Conservation (phyloP, 2,888 invertebrate species). For the Microctonus aethiopoides region DNA sequence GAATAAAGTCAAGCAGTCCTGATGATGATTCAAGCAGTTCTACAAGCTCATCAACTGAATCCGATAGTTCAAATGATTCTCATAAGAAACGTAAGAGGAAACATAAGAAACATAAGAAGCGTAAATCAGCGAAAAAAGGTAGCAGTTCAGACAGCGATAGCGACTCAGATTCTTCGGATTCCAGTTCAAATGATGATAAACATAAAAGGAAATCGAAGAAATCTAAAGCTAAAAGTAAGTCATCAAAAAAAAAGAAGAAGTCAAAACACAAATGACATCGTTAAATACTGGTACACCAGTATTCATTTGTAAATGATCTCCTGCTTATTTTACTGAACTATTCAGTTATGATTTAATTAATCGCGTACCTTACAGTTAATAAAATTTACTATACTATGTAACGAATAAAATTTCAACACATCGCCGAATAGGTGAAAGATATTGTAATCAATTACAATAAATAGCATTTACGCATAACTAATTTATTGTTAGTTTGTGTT, state of each 20-base stretch:
- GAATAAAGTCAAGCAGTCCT: conserved; percentile 69
- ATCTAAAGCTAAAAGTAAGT: conserved; percentile 77
- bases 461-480: background rate
- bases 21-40: conserved; percentile 69
- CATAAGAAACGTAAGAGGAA: conserved; percentile 72
- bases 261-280: conserved; percentile 70
- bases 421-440: background rate
- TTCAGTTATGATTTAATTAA: background rate
- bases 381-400: background rate
- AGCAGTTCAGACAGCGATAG: conserved; percentile 74
- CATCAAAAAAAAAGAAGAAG: conserved; percentile 80
- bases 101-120: conserved; percentile 73
- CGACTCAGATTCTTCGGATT: conserved; percentile 73
- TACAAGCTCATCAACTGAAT: conserved; percentile 68
- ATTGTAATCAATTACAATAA: background rate
- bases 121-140: conserved; percentile 70
- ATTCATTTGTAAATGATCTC: conserved; percentile 11
- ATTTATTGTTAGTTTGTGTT: background rate
- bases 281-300: background rate
- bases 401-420: background rate
- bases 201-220: conserved; percentile 74
- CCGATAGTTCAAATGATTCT: conserved; percentile 66
- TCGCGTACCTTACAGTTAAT: background rate
- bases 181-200: conserved; percentile 75
- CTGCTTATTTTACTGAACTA: background rate